phyloP scores from a whole-genome alignment of 2,113 vertebrate genomes.

The Galemys pyrenaicus region DNA sequence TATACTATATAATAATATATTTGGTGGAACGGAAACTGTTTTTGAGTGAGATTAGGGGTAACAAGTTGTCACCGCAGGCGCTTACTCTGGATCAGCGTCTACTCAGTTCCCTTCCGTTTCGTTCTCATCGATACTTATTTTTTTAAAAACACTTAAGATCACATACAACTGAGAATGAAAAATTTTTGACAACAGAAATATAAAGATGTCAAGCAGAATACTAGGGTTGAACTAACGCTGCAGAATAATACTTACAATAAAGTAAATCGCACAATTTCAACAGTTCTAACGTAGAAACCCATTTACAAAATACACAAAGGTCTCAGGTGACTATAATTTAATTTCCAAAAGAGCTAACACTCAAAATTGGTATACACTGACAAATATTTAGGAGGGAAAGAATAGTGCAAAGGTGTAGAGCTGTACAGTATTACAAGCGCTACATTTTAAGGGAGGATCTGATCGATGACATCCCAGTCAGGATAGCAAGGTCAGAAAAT shows the following conservation, averaged over 20 bases:
- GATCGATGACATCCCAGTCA: background rate
- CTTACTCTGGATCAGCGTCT: background rate
- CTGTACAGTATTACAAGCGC: too few relatives aligned
- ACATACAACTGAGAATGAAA: background rate
- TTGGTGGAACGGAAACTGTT: constrained; percentile 14
- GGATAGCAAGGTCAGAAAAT: background rate
- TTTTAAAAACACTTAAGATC: background rate
- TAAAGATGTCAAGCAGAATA: background rate
- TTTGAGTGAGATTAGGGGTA: constrained; percentile 40
- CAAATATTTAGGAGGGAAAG: constrained; percentile 5
- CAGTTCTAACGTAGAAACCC: background rate
- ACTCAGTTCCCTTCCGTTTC: background rate
- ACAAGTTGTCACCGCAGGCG: background rate
- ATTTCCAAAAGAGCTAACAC: background rate
- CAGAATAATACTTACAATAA: constrained; percentile 5
- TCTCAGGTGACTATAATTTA: constrained; percentile 1
- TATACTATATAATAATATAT: background rate
- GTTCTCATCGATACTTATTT: constrained; percentile 3
- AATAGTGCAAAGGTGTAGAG: too few relatives aligned
- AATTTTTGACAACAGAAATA: constrained; percentile 21
- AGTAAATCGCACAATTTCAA: background rate
- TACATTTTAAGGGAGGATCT: background rate
- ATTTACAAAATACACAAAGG: background rate
- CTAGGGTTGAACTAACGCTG: background rate
- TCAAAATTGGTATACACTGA: background rate